Conservation (phyloP, 2,888 invertebrate species). For the Trachelus tabidus region DNA sequence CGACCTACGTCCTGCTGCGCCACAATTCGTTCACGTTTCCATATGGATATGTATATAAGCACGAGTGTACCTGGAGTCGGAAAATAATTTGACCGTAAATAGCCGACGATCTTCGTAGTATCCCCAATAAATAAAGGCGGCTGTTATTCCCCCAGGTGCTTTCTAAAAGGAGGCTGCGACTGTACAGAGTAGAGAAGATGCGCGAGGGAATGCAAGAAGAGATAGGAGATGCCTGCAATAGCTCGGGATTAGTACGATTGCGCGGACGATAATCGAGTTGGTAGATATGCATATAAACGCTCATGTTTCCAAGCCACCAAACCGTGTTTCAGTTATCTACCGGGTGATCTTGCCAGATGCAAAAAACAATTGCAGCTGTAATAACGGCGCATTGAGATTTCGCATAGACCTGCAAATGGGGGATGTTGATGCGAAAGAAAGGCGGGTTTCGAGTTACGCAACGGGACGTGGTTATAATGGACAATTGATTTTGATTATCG, state of each 20-base stretch:
- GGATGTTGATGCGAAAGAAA: too few relatives aligned
- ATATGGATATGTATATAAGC: constrained; percentile 17
- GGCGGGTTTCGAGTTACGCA: too few relatives aligned
- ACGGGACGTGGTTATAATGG: too few relatives aligned
- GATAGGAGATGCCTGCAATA: constrained; percentile 37
- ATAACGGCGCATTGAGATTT: constrained; percentile 29
- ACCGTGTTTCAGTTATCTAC: constrained; percentile 39
- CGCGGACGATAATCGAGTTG: constrained; percentile 49
- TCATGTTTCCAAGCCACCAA: constrained; percentile 28
- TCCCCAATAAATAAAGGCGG: constrained; percentile 27
- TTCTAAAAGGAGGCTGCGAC: constrained; percentile 15
- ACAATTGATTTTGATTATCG: too few relatives aligned
- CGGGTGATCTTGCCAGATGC: constrained; percentile 40
- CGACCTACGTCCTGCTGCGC: neutral
- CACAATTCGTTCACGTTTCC: too few relatives aligned
- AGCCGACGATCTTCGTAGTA: constrained; percentile 11
- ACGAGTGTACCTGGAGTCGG: constrained; percentile 17
- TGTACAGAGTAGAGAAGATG: neutral
- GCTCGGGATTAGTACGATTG: constrained; percentile 43
- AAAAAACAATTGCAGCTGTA: constrained; percentile 40
- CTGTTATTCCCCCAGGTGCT: constrained; percentile 3
- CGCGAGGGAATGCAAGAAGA: constrained; percentile 7
- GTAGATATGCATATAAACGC: constrained; percentile 51
- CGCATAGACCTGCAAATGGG: too few relatives aligned
- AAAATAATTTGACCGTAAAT: constrained; percentile 35